Conservation (phyloP, 2,113 vertebrate species). For the Trichomycterus rosablanca region DNA sequence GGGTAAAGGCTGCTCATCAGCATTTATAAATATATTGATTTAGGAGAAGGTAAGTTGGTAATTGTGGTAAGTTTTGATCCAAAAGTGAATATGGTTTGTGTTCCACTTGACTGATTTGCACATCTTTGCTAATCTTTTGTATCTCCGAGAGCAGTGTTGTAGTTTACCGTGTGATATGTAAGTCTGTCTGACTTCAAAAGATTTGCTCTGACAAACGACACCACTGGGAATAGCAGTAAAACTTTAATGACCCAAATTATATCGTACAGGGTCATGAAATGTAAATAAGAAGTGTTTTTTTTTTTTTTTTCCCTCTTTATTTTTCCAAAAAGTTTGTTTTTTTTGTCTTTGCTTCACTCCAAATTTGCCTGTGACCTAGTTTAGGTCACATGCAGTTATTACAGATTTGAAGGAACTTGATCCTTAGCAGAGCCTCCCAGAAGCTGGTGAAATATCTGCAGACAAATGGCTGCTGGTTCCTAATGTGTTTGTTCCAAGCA, state of each 20-base stretch:
- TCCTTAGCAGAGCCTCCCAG: constrained; percentile 59
- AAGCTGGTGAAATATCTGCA: constrained; percentile 50
- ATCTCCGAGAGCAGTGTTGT: no score
- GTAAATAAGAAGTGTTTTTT: constrained; percentile 39
- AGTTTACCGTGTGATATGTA: no score
- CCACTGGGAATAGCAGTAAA: no score
- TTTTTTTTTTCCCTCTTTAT: constrained; percentile 3
- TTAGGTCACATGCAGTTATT: constrained; percentile 59
- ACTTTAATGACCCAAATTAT: constrained; percentile 21
- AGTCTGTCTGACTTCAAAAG: no score
- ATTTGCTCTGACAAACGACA: no score
- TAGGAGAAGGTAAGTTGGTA: no score
- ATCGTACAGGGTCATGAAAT: constrained; percentile 58
- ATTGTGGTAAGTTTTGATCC: no score
- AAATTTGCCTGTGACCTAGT: constrained; percentile 63
- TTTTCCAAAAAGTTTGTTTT: constrained; percentile 34
- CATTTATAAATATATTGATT: no score
- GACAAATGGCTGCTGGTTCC: constrained; percentile 46
- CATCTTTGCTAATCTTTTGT: no score
- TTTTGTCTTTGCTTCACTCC: constrained; percentile 47
- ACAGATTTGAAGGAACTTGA: constrained; percentile 54
- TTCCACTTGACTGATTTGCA: no score
- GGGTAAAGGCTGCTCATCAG: no score
- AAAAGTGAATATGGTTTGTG: no score
- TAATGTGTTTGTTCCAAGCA: constrained; percentile 60